Base-by-base conservation (phyloP, 2,888 invertebrate species). In the Diaprepes abbreviatus region DNA sequence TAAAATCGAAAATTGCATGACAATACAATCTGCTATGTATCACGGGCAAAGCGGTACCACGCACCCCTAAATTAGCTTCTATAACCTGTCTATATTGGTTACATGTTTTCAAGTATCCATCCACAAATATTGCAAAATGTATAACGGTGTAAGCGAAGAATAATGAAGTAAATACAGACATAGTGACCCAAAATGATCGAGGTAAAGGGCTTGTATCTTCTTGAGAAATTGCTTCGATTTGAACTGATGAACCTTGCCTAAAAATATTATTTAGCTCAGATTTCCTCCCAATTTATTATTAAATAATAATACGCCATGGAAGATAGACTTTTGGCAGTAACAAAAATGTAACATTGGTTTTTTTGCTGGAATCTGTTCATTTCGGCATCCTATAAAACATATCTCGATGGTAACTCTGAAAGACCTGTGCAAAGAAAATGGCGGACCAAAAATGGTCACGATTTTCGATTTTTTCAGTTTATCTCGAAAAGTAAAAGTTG, bases 41-140 rank as follows among this genome's bases (percentile, higher is more conserved):
- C 0, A 87, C 88, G 1, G 87, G 86, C 5, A 88, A 86, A 33
- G 88, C 86, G 63, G 88, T 88, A 10, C 90, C 90, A 36, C 86
- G 82, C 7, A 88, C 85, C 60, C 84, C 83, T 0, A 89, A 78
- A 72, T 85, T 87, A 81, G 88, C 88, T 36, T 92, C 88, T 73
- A 93, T 82, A 65, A 89, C 87, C 75, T 88, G 88, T 65, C 91
- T 87, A 77, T 93, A 94, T 76, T 93, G 90, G 3, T 88, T 89
- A 80, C 94, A 94, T n/a, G 93, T 92, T 73, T 87, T 88, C 60
- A 89, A 85, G 78, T 90, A 93, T 0, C 94, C 94, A 79, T 91
- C 90, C 0, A 92, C 89, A 59, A 90, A 87, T 14, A 93, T 87
- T 0, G 90, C 85, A 9, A 92, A 91, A 81, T 93, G 91, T 0